Percentiles rank a stretch among this genome's conserved stretches.
Evolutionary conservation across 2,797 vertebrate species (phyloP).

Genomic region (Urophycis tenuis): DNA sequence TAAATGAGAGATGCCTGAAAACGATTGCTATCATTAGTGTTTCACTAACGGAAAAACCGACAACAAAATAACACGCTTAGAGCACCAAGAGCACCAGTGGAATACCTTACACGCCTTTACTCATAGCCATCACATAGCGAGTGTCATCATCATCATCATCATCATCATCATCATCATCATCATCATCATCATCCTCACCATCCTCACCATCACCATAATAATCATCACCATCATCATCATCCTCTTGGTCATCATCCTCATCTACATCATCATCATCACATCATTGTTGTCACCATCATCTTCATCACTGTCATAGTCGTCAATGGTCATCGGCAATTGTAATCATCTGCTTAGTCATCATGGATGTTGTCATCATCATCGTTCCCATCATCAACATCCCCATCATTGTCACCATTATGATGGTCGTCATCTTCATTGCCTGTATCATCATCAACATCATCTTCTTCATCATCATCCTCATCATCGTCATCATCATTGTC

Average conservation of each 20-base stretch:
- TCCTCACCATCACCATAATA: background rate
- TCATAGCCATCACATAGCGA: too few species aligned
- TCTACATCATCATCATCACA: too few species aligned
- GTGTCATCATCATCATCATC: background rate
- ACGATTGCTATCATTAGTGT: slow-evolving; percentile 57
- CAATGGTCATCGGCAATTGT: too few species aligned
- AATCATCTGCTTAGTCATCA: too few species aligned
- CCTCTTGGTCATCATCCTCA: too few species aligned
- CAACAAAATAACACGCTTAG: too few species aligned
- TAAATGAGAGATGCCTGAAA: slow-evolving; percentile 53
- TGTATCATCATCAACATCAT: too few species aligned
- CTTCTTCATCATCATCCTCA: too few species aligned
- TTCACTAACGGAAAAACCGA: slow-evolving; percentile 54
- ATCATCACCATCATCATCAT: background rate
- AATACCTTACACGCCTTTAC: background rate
- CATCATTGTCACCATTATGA: background rate
- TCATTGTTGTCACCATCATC: too few species aligned
- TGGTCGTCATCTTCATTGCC: too few species aligned
- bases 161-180: background rate
- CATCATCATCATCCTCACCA: background rate
- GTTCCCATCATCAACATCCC: background rate
- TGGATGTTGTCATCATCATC: background rate
- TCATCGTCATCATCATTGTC: too few species aligned
- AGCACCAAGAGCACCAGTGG: background rate
- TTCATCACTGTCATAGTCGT: too few species aligned